Conservation (phyloP, 1,140 invertebrate species). For the Apis florea region DNA sequence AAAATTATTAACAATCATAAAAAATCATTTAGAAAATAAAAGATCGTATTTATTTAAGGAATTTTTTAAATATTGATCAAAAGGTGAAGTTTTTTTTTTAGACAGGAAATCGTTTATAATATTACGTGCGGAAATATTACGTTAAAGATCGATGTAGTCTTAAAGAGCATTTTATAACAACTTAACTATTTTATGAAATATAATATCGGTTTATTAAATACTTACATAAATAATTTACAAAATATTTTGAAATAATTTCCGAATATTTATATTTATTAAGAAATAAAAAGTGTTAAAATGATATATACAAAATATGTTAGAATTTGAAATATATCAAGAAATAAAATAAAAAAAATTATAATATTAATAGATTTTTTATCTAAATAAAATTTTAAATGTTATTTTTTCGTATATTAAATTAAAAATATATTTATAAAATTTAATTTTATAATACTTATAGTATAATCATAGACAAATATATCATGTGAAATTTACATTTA, state of each 20-base stretch:
- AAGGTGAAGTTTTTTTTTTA: background rate
- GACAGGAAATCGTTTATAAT: background rate
- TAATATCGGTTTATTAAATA: background rate
- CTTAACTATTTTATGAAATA: background rate
- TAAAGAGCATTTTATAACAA: background rate
- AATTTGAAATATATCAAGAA: background rate
- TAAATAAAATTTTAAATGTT: background rate
- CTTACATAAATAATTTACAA: background rate
- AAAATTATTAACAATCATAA: too few relatives aligned
- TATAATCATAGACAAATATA: background rate
- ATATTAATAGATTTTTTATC: background rate
- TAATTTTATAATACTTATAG: background rate
- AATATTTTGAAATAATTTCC: background rate
- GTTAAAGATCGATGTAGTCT: constrained; percentile 9
- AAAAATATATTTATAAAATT: too few relatives aligned
- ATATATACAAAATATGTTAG: background rate
- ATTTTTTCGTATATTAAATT: background rate
- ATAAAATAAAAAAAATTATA: background rate
- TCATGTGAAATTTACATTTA: background rate
- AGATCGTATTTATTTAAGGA: background rate
- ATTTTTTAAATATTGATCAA: background rate
- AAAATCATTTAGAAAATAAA: background rate
- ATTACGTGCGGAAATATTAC: constrained; percentile 1
- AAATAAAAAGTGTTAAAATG: background rate
- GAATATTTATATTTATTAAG: background rate